Evolutionary conservation across 2,113 vertebrate genomes (phyloP).

Genomic region (Lagenorhynchus albirostris): DNA sequence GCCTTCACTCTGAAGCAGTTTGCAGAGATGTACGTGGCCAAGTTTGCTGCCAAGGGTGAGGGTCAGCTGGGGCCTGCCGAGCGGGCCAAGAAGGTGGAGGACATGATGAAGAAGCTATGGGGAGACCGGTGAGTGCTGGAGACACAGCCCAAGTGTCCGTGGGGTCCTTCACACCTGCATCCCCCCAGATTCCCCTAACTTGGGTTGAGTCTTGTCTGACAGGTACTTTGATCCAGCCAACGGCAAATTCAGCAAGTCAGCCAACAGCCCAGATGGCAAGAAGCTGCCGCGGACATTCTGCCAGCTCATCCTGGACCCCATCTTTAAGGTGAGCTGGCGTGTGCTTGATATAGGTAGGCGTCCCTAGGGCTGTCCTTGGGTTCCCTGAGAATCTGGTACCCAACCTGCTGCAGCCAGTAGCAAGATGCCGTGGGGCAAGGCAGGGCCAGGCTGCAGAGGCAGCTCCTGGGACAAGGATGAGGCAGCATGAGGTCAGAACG

Average conservation of each 20-base stretch:
- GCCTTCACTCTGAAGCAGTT: slow-evolving; percentile 99
- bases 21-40: slow-evolving; percentile 96
- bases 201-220: accelerated
- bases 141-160: accelerated
- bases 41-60: slow-evolving; percentile 95
- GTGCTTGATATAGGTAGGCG: accelerated
- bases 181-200: accelerated
- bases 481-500: neutral
- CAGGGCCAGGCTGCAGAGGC: neutral
- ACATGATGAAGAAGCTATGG: slow-evolving; percentile 99
- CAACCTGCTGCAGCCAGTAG: neutral
- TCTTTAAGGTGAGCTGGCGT: slow-evolving; percentile 91
- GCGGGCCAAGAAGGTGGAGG: slow-evolving; percentile 95
- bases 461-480: neutral
- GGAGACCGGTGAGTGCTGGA: slow-evolving; percentile 88
- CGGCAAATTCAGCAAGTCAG: slow-evolving; percentile 91
- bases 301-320: slow-evolving; percentile 94
- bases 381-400: neutral
- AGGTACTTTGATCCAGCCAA: slow-evolving; percentile 91
- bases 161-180: accelerated
- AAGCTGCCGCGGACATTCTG: slow-evolving; percentile 91
- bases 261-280: slow-evolving; percentile 85
- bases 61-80: slow-evolving; percentile 84
- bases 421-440: neutral
- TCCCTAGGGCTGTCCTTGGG: slow-evolving; percentile 85